phyloP scores from a whole-genome alignment of 2,113 vertebrate genomes.

The Cheirogaleus medius region DNA sequence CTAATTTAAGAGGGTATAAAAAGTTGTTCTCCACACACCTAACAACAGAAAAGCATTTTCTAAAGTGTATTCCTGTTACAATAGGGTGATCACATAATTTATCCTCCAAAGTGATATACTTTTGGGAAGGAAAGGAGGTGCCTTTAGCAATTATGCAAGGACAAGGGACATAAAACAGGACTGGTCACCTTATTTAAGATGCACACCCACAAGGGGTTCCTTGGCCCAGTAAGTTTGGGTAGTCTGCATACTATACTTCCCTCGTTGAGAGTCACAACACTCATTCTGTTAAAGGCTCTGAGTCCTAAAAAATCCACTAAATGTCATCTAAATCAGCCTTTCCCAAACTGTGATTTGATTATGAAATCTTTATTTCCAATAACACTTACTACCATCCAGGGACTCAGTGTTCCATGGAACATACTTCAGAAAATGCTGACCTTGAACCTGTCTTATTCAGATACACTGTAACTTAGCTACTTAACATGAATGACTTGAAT shows the following conservation, averaged over 20 bases:
- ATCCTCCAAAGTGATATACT: background rate
- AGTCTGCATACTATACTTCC: background rate
- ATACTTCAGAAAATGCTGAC: background rate
- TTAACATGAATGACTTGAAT: background rate
- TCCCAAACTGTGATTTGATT: background rate
- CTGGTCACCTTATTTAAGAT: background rate
- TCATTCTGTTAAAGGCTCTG: background rate
- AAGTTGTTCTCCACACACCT: background rate
- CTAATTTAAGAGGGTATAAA: background rate
- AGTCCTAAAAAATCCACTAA: background rate
- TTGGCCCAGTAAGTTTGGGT: background rate
- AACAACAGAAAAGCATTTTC: background rate
- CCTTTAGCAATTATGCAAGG: background rate
- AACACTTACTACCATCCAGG: background rate
- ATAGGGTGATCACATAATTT: background rate
- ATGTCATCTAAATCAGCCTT: background rate
- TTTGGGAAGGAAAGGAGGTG: background rate
- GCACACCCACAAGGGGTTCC: background rate
- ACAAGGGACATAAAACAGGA: background rate
- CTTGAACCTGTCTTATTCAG: background rate
- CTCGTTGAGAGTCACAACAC: background rate
- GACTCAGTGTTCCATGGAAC: background rate
- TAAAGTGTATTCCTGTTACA: background rate
- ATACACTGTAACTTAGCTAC: background rate
- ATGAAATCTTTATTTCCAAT: background rate